Conservation (phyloP, 2,888 invertebrate genomes). For the Bhutanitis thaidina region DNA sequence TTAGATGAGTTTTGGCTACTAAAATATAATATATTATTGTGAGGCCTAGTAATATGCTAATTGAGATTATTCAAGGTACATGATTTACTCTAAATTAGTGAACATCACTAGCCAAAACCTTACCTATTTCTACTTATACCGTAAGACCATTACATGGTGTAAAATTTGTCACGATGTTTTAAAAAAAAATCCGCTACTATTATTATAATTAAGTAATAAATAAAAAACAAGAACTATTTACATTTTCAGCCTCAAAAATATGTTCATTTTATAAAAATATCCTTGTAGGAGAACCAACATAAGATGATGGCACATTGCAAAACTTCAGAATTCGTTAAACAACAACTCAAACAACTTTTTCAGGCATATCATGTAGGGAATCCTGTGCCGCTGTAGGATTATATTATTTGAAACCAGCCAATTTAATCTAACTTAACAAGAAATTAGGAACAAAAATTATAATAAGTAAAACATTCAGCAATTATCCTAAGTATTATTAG, state of each 20-base stretch:
- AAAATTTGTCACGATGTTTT: slow-evolving; percentile 29
- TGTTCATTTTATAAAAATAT: slow-evolving; percentile 33
- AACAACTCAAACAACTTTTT: background rate
- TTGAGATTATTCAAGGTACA: slow-evolving; percentile 75
- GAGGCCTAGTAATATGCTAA: slow-evolving; percentile 44
- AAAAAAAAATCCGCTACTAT: slow-evolving; percentile 36
- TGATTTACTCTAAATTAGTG: slow-evolving; percentile 49
- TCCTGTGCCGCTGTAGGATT: background rate
- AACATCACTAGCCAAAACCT: slow-evolving; percentile 53
- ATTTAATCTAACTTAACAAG: slow-evolving; percentile 29
- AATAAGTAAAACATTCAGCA: slow-evolving; percentile 35
- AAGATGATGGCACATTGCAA: slow-evolving; percentile 30
- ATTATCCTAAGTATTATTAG: slow-evolving; percentile 57
- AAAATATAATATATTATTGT: slow-evolving; percentile 24
- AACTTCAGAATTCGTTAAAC: slow-evolving; percentile 19
- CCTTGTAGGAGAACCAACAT: slow-evolving; percentile 30
- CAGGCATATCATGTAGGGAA: background rate
- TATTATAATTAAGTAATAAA: slow-evolving; percentile 53
- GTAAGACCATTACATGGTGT: slow-evolving; percentile 55
- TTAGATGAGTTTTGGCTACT: slow-evolving; percentile 19
- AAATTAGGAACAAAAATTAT: slow-evolving; percentile 60
- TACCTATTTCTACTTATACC: slow-evolving; percentile 28
- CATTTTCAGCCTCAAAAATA: slow-evolving; percentile 64
- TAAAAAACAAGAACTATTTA: slow-evolving; percentile 60
- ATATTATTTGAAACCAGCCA: background rate